These are phyloP conservation scores for Parazoanthus darwini DNA, from an alignment of 92 coral and sea anemone genomes.

Conservation along the genomic window DNA sequence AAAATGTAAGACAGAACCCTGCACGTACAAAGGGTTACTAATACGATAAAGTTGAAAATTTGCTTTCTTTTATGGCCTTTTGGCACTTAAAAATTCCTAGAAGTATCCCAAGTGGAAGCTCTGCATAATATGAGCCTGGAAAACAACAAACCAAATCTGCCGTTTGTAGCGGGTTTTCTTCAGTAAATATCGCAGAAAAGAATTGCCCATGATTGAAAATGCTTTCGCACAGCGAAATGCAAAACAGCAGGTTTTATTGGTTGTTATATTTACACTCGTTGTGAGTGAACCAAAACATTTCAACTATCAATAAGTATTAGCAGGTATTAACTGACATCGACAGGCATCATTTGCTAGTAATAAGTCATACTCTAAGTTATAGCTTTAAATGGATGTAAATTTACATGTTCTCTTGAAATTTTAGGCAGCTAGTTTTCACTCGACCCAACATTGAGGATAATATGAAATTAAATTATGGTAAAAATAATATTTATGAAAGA, in stretches of 20 bases:
- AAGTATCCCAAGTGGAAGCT: neutral
- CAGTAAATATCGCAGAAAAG: too few relatives aligned
- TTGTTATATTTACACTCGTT: neutral
- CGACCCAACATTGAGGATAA: conserved; percentile 7
- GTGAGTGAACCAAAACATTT: neutral
- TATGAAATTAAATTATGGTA: conserved; percentile 5
- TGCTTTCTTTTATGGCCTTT: too few relatives aligned
- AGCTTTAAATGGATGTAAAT: neutral
- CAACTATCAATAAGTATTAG: too few relatives aligned
- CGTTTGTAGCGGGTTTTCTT: neutral
- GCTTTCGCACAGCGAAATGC: neutral
- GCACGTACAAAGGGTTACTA: too few relatives aligned
- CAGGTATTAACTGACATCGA: neutral
- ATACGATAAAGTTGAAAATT: too few relatives aligned
- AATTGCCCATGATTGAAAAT: too few relatives aligned
- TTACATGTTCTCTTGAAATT: neutral
- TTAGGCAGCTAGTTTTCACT: conserved; percentile 7
- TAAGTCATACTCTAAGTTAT: neutral
- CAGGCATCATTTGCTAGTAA: neutral
- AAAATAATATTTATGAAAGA: conserved; percentile 19
- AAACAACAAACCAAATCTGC: neutral
- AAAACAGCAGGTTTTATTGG: neutral
- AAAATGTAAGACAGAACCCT: too few relatives aligned
- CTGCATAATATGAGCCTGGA: neutral
- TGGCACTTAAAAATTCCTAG: too few relatives aligned